phyloP scores from a whole-genome alignment of 1,140 invertebrate species.

The Acyrthosiphon pisum region DNA sequence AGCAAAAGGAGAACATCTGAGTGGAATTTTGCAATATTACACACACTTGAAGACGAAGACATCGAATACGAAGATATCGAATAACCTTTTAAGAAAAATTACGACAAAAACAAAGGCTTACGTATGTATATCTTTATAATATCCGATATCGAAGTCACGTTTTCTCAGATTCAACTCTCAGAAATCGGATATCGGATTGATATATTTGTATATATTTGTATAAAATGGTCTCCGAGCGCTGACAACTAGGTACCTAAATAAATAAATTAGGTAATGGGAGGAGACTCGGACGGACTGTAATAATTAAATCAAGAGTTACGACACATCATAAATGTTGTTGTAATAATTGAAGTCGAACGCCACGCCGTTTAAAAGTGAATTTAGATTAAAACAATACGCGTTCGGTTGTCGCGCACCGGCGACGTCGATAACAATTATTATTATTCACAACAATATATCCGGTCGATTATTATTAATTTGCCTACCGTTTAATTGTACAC shows the following conservation, averaged over 20 bases:
- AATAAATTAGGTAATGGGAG: background rate
- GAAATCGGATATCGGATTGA: background rate
- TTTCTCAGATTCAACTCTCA: background rate
- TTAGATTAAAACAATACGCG: background rate
- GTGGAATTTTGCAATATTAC: background rate
- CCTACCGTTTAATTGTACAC: background rate
- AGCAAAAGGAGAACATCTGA: background rate
- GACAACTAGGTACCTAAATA: background rate
- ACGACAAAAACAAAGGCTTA: no score
- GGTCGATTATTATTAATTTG: background rate
- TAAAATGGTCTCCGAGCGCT: background rate
- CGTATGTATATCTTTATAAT: no score
- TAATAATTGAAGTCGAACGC: background rate
- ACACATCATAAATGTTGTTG: background rate
- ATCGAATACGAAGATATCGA: no score
- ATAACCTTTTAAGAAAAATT: no score
- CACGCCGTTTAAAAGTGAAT: background rate
- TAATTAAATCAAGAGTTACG: background rate
- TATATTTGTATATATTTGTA: no score
- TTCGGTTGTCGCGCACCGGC: background rate
- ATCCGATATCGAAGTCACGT: background rate
- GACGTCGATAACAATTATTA: background rate
- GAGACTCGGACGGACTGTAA: background rate
- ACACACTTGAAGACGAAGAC: background rate
- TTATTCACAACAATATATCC: background rate